Percentiles rank a stretch among this genome's conserved stretches.
Evolutionary conservation across 2,888 invertebrate genomes (phyloP).

Genomic region (Apodemia mormo): DNA sequence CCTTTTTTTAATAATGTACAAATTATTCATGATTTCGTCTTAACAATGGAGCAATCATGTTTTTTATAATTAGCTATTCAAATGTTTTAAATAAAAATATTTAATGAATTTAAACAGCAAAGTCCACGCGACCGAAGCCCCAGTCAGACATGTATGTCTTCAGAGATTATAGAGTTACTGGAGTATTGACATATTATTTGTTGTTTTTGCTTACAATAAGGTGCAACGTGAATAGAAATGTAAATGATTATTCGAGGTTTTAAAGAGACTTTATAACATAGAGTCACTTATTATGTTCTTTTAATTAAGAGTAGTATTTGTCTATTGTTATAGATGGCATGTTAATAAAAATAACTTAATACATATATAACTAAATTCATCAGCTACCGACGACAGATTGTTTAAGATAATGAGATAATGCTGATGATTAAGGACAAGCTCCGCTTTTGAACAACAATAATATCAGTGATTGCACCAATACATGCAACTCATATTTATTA

Average conservation of each 20-base stretch:
- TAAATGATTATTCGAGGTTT: neutral
- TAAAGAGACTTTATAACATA: neutral
- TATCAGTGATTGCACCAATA: too few species aligned
- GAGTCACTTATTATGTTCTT: too few species aligned
- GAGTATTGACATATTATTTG: conserved; percentile 34
- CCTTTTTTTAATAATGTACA: neutral
- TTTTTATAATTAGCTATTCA: conserved; percentile 13
- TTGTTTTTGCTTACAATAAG: conserved; percentile 22
- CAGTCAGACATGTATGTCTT: conserved; percentile 36
- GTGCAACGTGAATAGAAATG: neutral
- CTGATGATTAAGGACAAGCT: too few species aligned
- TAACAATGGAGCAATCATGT: conserved; percentile 6
- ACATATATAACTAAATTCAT: too few species aligned
- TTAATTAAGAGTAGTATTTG: too few species aligned
- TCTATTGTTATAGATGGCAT: too few species aligned
- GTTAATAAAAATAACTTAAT: too few species aligned
- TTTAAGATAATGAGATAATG: too few species aligned
- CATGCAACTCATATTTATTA: too few species aligned
- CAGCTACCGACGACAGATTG: too few species aligned
- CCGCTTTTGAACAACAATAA: too few species aligned
- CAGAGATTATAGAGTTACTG: conserved; percentile 37
- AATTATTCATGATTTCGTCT: neutral
- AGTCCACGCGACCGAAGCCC: conserved; percentile 36
- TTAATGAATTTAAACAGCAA: conserved; percentile 30
- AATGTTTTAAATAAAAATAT: conserved; percentile 19